Evolutionary conservation across 2,113 vertebrate species (phyloP).

Genomic region (Harpagus bidentatus): DNA sequence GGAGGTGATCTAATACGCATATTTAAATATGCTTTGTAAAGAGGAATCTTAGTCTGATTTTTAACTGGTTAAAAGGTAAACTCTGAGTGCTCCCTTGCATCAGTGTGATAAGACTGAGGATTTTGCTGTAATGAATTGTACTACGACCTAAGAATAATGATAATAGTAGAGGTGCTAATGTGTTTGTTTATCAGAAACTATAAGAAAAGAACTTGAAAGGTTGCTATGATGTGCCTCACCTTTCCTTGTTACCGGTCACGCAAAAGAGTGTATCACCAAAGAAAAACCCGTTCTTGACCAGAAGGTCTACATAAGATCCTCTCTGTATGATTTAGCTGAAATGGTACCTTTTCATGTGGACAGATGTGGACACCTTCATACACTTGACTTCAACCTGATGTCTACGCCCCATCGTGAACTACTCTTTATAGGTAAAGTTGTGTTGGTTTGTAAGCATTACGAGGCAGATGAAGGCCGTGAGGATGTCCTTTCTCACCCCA

Average conservation of each 20-base stretch:
- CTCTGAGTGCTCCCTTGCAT: background rate
- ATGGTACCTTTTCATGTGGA: background rate
- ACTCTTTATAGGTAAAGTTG: background rate
- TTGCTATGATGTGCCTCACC: background rate
- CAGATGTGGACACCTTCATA: background rate
- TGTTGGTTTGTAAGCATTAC: fast-evolving
- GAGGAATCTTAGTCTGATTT: background rate
- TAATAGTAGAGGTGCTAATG: background rate
- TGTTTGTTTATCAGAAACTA: background rate
- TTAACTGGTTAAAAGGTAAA: background rate
- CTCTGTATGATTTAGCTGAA: background rate
- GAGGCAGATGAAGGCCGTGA: background rate
- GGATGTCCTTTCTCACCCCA: no score
- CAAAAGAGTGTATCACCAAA: background rate
- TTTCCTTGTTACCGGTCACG: background rate
- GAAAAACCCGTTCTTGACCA: background rate
- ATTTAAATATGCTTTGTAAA: background rate
- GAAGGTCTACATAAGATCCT: no score
- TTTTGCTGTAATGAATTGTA: background rate
- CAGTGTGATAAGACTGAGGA: background rate
- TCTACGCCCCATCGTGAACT: fast-evolving
- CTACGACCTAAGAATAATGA: background rate
- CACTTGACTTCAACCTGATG: background rate
- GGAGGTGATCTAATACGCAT: background rate
- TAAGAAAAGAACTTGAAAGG: background rate